Conservation (phyloP, 1,140 invertebrate species). For the Aphelinus certus region DNA sequence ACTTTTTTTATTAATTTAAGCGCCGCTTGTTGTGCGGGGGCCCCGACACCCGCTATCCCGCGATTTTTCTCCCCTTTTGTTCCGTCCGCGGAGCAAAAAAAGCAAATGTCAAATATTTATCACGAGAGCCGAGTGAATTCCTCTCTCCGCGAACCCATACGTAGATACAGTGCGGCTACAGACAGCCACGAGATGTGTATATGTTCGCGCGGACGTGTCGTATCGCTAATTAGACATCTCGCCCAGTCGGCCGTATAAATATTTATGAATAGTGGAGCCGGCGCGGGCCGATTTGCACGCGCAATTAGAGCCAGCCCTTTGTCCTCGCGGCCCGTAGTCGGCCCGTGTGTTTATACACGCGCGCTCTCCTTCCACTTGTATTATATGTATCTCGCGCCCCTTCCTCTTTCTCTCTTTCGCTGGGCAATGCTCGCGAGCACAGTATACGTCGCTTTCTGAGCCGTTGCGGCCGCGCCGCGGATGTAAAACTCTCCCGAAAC, state of each 20-base stretch:
- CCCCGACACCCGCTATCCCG: neutral
- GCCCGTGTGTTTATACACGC: no score
- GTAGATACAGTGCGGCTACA: neutral
- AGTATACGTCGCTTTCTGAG: no score
- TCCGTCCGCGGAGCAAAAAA: no score
- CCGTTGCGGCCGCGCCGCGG: no score
- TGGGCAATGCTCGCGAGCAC: no score
- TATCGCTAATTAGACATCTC: conserved; percentile 1
- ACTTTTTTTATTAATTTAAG: conserved; percentile 32
- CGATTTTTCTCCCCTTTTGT: neutral
- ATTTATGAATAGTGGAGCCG: conserved; percentile 7
- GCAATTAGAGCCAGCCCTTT: conserved; percentile 26
- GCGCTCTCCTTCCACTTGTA: no score
- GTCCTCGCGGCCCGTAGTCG: neutral
- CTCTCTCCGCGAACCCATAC: neutral
- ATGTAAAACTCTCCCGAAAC: no score
- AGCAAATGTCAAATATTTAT: conserved; percentile 22
- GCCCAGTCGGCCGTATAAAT: conserved; percentile 6
- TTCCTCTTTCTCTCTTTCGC: no score
- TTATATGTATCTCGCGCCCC: no score
- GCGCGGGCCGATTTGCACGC: neutral
- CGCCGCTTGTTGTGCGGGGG: neutral
- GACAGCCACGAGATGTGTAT: neutral
- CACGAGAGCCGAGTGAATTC: neutral
- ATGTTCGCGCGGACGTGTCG: neutral